These are phyloP conservation scores for Phaenicophaeus curvirostris DNA, from an alignment of 2,797 vertebrate species.

Conservation along the genomic window DNA sequence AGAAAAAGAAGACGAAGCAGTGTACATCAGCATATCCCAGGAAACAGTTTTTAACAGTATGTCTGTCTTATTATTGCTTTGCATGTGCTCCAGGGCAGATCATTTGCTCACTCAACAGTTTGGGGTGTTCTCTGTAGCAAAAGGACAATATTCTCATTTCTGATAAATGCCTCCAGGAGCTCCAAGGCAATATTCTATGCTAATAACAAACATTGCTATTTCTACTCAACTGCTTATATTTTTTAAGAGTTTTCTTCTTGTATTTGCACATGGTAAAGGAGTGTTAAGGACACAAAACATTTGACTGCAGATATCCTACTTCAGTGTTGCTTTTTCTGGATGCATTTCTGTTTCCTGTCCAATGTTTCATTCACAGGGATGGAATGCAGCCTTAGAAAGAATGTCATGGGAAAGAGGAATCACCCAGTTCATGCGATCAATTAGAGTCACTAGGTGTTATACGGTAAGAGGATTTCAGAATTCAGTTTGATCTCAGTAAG, in stretches of 20 bases:
- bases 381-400: background rate
- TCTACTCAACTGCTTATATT: background rate
- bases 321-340: slow-evolving; percentile 7
- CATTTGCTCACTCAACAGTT: background rate
- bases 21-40: background rate
- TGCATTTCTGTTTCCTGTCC: background rate
- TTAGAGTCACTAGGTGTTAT: background rate
- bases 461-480: background rate
- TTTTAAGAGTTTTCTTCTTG: slow-evolving; percentile 5
- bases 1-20: background rate
- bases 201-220: slow-evolving; percentile 13
- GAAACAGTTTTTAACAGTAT: background rate
- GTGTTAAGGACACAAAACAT: background rate
- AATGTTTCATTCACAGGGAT: background rate
- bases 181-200: background rate
- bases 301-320: background rate
- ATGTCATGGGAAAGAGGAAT: background rate
- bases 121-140: background rate
- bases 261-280: background rate
- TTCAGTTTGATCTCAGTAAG: background rate
- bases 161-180: slow-evolving; percentile 5
- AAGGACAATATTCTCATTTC: background rate
- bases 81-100: background rate
- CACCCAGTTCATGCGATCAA: background rate
- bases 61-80: background rate